These are phyloP conservation scores for Phenganax marumi DNA, from an alignment of 92 coral and sea anemone genomes.

Conservation along the genomic window DNA sequence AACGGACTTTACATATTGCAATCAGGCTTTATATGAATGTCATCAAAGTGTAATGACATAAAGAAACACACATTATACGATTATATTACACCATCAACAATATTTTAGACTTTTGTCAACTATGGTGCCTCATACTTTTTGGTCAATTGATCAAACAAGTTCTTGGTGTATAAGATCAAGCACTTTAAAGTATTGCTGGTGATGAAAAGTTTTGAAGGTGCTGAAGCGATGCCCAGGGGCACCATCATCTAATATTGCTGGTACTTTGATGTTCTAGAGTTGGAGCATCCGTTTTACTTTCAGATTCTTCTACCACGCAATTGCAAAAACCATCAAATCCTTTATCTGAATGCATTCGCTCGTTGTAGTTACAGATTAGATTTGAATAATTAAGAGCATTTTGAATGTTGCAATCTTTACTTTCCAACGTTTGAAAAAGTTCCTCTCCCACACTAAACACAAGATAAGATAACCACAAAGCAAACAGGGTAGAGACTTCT, in stretches of 20 bases:
- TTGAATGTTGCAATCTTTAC: conserved; percentile 44
- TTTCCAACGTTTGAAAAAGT: conserved; percentile 37
- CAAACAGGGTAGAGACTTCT: conserved; percentile 28
- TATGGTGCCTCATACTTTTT: too few relatives aligned
- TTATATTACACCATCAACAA: too few relatives aligned
- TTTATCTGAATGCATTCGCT: conserved; percentile 38
- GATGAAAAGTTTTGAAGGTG: conserved; percentile 44
- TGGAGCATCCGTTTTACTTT: conserved; percentile 43
- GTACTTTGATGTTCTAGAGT: conserved; percentile 51
- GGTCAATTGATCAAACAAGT: conserved; percentile 57
- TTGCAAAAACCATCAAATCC: conserved; percentile 29
- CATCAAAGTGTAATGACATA: too few relatives aligned
- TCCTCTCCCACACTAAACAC: conserved; percentile 38
- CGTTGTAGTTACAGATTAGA: conserved; percentile 31
- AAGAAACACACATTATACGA: too few relatives aligned
- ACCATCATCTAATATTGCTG: conserved; percentile 54
- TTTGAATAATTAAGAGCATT: conserved; percentile 40
- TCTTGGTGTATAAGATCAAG: conserved; percentile 54
- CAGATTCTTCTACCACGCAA: conserved; percentile 9
- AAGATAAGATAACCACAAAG: conserved; percentile 28
- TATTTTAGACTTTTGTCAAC: too few relatives aligned
- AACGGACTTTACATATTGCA: too few relatives aligned
- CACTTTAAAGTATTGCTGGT: conserved; percentile 52
- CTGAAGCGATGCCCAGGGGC: conserved; percentile 48
- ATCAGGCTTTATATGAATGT: too few relatives aligned